phyloP scores from a whole-genome alignment of 1,140 invertebrate genomes.

The Batillaria attramentaria region DNA sequence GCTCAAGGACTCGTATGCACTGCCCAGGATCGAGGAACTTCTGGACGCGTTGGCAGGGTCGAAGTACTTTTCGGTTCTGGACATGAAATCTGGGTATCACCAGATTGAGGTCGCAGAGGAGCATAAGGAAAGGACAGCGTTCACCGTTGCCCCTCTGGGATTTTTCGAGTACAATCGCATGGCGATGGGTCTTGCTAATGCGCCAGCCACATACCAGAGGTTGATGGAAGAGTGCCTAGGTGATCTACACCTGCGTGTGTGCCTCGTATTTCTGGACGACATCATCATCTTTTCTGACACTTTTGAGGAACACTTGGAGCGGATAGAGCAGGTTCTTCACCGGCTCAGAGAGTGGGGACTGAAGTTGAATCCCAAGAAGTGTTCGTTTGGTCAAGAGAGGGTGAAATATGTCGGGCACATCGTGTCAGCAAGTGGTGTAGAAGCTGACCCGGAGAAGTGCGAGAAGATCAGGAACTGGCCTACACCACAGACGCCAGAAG shows the following conservation, averaged over 20 bases:
- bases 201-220: conserved; percentile 28
- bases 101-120: conserved; percentile 4
- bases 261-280: conserved; percentile 21
- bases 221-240: conserved; percentile 16
- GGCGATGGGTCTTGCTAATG: conserved; percentile 11
- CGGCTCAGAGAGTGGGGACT: conserved; percentile 32
- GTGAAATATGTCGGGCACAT: conserved; percentile 53
- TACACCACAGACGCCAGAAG: conserved; percentile 50
- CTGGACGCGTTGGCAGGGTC: background rate
- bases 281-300: conserved; percentile 13
- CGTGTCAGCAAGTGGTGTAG: conserved; percentile 48
- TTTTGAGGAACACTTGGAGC: conserved; percentile 8
- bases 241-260: conserved; percentile 2
- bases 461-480: conserved; percentile 55
- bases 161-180: conserved; percentile 23
- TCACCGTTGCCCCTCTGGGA: conserved; percentile 20
- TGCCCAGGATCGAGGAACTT: conserved; percentile 1
- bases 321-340: conserved; percentile 35
- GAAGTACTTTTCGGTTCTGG: background rate
- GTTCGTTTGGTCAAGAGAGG: conserved; percentile 64
- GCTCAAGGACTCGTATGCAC: conserved; percentile 7
- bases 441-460: conserved; percentile 55
- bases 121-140: conserved; percentile 17
- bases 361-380: conserved; percentile 45
- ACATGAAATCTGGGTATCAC: conserved; percentile 14